A percentile compares a stretch with the other conserved stretches of the same genome.
These are phyloP conservation scores for Alosa alosa DNA, from an alignment of 2,113 vertebrate genomes.

Conservation along the genomic window DNA sequence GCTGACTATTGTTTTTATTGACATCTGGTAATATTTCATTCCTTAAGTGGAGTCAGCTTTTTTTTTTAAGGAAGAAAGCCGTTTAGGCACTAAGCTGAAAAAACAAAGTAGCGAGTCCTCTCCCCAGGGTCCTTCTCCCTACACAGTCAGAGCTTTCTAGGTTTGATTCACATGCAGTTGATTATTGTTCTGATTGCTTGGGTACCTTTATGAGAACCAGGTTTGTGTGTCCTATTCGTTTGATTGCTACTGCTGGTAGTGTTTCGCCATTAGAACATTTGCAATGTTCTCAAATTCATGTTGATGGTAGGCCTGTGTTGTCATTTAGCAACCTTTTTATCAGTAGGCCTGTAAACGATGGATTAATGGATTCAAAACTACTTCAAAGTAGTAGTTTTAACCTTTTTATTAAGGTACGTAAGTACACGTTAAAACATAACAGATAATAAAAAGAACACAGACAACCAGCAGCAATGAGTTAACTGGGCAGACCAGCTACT, in stretches of 20 bases:
- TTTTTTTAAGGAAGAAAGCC: neutral
- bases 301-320: no score
- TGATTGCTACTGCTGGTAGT: neutral
- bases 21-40: neutral
- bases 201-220: neutral
- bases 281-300: neutral
- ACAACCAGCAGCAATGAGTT: no score
- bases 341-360: no score
- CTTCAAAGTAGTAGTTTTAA: no score
- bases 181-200: neutral
- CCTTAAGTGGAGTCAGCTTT: neutral
- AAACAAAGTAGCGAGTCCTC: neutral
- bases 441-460: no score
- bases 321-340: no score
- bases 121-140: neutral
- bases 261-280: neutral
- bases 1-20: neutral
- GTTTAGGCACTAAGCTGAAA: neutral
- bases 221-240: neutral
- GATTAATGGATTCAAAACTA: no score
- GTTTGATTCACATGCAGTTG: neutral
- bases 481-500: no score
- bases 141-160: neutral
- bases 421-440: no score
- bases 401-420: no score